Conservation (phyloP, 1,140 invertebrate species). For the Spodoptera litura region DNA sequence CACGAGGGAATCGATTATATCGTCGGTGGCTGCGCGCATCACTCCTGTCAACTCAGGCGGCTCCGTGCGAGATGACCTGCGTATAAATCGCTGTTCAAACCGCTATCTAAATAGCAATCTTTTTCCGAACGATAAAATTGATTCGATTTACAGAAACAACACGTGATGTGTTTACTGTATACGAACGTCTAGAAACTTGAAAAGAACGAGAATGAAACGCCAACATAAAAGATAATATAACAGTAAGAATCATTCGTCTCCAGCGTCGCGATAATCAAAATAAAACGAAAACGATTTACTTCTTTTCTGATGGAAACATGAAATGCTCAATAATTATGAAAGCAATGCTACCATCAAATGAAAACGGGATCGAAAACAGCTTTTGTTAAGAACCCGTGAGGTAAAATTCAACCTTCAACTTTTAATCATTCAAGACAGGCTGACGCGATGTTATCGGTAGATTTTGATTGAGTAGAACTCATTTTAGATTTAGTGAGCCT, state of each 20-base stretch:
- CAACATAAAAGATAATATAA: slow-evolving; percentile 19
- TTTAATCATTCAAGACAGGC: background rate
- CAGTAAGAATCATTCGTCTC: slow-evolving; percentile 11
- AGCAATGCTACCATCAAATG: background rate
- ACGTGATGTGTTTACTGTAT: slow-evolving; percentile 24
- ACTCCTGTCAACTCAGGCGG: slow-evolving; percentile 95
- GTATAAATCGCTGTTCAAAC: slow-evolving; percentile 42
- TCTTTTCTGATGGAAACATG: slow-evolving; percentile 4
- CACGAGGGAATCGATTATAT: slow-evolving; percentile 97
- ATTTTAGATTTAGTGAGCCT: no score
- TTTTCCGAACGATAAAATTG: slow-evolving; percentile 11
- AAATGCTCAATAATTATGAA: slow-evolving; percentile 34
- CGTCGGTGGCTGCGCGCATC: slow-evolving; percentile 93
- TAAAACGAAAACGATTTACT: slow-evolving; percentile 30
- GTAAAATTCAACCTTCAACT: background rate
- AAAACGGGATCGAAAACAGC: background rate
- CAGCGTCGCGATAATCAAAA: slow-evolving; percentile 32
- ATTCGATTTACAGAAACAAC: slow-evolving; percentile 42
- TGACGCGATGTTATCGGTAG: no score
- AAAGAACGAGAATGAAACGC: slow-evolving; percentile 1
- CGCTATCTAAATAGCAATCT: slow-evolving; percentile 21
- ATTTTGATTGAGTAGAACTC: no score
- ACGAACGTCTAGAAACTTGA: background rate
- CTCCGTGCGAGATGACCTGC: slow-evolving; percentile 95
- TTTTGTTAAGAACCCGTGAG: background rate